Evolutionary conservation across 2,797 vertebrate genomes (phyloP), one percentile per base, ranked within the genome.

Genomic region (Gallinago stenura): DNA sequence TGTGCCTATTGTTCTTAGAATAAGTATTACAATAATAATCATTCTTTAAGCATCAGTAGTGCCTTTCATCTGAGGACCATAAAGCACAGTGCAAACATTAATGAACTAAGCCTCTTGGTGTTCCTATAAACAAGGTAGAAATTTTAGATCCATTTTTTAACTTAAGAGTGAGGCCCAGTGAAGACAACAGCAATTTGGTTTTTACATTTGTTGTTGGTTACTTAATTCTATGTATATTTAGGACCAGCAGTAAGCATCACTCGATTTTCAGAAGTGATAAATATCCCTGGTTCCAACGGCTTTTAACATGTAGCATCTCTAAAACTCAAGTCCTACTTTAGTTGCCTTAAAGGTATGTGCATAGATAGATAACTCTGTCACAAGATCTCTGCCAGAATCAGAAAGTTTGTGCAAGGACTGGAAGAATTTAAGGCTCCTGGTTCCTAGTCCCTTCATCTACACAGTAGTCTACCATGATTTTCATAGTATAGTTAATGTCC

Each of bases 21-120:
- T 66, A 82, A 94, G 76, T 91, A 89, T 94, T 92, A 61, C 69
- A 93, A 95, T 89, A 95, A 90, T 93, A 80, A 95, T 87, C 51
- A 80, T 95, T 95, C 95, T 90, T 95, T 95, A 95, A 95, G 96
- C 91, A 84, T 90, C 93, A 71, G 75, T 87, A 95, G 86, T 93
- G 94, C 83, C 90, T 97, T 97, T 97, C 93, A 95, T 95, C 94
- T 96, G 87, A 95, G 92, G 78, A 64, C 75, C 70, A 80, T 94
- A 96, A 96, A 94, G 61, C 91, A 95, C 78, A 58, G 61, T 54
- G 84, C 82, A 88, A 92, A 85, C 80, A 80, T 43, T 89, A 90
- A 90, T 93, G 85, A 90, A 87, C 39, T 76, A 79, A 79, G 30
- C 62, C 56, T 87, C 77, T 80, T 0, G 2, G 73, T 89, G 71